phyloP scores from a whole-genome alignment of 2,888 invertebrate species.

The Meta bourneti region DNA sequence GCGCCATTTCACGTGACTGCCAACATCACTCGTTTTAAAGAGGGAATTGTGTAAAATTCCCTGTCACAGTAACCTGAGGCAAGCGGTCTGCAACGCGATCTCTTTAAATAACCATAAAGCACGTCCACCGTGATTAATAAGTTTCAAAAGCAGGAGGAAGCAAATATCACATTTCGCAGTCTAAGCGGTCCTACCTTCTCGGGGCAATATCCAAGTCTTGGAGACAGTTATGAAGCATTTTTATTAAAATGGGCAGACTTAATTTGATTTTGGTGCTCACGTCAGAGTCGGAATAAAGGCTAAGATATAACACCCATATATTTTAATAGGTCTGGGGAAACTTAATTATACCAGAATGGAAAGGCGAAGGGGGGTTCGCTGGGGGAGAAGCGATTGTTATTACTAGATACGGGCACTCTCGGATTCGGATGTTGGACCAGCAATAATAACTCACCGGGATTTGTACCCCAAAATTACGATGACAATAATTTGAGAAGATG shows the following conservation, averaged over 20 bases:
- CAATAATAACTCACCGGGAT: constrained; percentile 37
- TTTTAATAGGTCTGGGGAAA: constrained; percentile 41
- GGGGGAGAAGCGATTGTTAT: background rate
- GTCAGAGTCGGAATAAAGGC: constrained; percentile 30
- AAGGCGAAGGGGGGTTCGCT: background rate
- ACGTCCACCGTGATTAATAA: constrained; percentile 36
- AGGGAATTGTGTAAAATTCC: background rate
- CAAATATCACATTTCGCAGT: constrained; percentile 47
- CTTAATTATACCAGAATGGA: constrained; percentile 22
- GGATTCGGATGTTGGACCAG: background rate
- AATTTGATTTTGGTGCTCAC: constrained; percentile 49
- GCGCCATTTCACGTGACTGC: background rate
- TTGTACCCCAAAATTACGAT: constrained; percentile 28
- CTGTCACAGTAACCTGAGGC: constrained; percentile 19
- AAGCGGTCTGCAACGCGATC: constrained; percentile 23
- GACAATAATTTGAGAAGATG: constrained; percentile 14
- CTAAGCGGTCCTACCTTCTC: constrained; percentile 10
- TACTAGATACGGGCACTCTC: background rate
- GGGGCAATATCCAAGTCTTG: constrained; percentile 36
- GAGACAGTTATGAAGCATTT: constrained; percentile 41
- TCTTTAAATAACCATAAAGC: constrained; percentile 46
- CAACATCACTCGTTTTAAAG: background rate
- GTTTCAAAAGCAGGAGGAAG: constrained; percentile 38
- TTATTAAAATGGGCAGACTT: constrained; percentile 53
- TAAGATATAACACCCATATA: constrained; percentile 52